Conservation (phyloP, 1,140 invertebrate genomes). For the Tetragonula clypearis region DNA sequence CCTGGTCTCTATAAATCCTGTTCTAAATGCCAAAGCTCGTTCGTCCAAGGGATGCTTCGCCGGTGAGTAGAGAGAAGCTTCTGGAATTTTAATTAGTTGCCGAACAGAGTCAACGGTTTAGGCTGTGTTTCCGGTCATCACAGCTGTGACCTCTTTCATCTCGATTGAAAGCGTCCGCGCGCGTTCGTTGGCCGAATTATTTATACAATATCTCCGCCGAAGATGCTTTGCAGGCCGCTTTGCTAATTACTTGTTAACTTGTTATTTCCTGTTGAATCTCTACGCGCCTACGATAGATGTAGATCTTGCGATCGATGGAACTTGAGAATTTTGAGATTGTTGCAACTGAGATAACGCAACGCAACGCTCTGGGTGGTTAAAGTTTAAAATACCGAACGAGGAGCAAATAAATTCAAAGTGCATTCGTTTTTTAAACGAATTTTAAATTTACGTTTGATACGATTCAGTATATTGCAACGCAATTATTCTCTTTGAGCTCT, state of each 20-base stretch:
- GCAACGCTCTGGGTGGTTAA: too few relatives aligned
- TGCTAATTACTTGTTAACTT: conserved; percentile 13
- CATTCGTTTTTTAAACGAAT: too few relatives aligned
- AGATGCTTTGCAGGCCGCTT: neutral
- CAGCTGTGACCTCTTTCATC: neutral
- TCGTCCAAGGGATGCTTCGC: conserved; percentile 95
- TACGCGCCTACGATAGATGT: neutral
- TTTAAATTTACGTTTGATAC: too few relatives aligned
- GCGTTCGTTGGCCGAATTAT: conserved; percentile 34
- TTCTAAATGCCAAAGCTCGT: conserved; percentile 95
- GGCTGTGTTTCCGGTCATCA: neutral
- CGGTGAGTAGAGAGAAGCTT: conserved; percentile 81
- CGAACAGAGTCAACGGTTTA: conserved; percentile 1
- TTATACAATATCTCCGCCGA: conserved; percentile 25
- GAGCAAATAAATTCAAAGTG: too few relatives aligned
- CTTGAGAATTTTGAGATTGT: neutral
- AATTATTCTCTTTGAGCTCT: too few relatives aligned
- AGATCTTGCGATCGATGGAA: neutral
- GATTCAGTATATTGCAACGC: too few relatives aligned
- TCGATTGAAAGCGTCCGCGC: neutral
- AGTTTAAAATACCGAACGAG: too few relatives aligned
- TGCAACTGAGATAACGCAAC: neutral
- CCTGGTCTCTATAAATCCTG: conserved; percentile 95
- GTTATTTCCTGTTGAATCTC: neutral
- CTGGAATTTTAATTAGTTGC: conserved; percentile 47